Evolutionary conservation across 2,888 invertebrate species (phyloP).

Genomic region (Crepidodera aurea): DNA sequence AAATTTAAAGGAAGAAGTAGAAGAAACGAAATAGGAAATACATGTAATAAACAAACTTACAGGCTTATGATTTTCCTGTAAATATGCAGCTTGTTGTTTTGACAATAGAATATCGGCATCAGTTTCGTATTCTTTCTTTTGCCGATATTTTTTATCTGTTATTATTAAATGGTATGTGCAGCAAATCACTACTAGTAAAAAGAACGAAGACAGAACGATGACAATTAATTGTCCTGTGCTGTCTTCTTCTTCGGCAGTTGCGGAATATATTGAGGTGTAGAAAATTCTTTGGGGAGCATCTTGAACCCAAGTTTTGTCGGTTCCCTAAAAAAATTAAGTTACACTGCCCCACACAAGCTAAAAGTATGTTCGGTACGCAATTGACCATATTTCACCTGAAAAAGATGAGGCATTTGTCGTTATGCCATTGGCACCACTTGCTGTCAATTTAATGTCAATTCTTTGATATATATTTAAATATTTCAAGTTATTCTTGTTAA

Average conservation of each 20-base stretch:
- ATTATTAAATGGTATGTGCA: slow-evolving; percentile 79
- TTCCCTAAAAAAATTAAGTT: slow-evolving; percentile 67
- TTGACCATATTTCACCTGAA: too few relatives aligned
- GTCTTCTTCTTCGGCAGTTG: slow-evolving; percentile 80
- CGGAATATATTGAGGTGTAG: slow-evolving; percentile 78
- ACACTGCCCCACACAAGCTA: background rate
- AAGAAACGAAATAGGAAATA: background rate
- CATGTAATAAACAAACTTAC: slow-evolving; percentile 30
- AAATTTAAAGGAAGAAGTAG: background rate
- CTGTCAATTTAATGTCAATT: too few relatives aligned
- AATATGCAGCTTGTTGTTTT: slow-evolving; percentile 75
- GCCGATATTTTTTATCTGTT: slow-evolving; percentile 77
- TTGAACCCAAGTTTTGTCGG: slow-evolving; percentile 84
- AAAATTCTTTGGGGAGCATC: slow-evolving; percentile 81
- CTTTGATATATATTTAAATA: too few relatives aligned
- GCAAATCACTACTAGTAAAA: slow-evolving; percentile 73
- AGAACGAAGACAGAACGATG: slow-evolving; percentile 78
- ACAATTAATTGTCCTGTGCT: slow-evolving; percentile 81
- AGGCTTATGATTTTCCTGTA: slow-evolving; percentile 63
- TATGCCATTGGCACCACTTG: too few relatives aligned
- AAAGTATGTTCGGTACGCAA: too few relatives aligned
- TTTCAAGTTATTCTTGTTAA: too few relatives aligned
- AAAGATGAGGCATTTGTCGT: too few relatives aligned
- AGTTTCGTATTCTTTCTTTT: slow-evolving; percentile 76
- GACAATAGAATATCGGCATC: slow-evolving; percentile 78